Base-by-base conservation (phyloP, 2,888 invertebrate genomes). In the Caradrina kadenii region DNA sequence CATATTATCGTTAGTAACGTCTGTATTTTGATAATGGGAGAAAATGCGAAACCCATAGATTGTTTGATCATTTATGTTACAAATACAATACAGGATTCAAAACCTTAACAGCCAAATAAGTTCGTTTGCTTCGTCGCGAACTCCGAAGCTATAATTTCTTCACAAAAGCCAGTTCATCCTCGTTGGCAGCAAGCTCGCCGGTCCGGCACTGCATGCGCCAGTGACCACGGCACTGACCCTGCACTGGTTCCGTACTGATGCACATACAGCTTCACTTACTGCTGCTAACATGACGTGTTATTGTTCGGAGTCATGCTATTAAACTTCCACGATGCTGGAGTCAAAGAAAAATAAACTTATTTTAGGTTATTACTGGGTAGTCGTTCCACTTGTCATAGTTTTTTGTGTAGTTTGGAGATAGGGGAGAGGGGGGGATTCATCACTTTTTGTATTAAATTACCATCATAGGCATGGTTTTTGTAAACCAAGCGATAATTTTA, bases 211-310 rank as follows among this genome's bases (percentile, higher is more conserved):
- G 84, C 88, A 93, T 89, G 92, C 92, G 88, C 91, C 85, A 88
- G 83, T 88, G 91, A 81, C 83, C 89, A 87, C 88, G 91, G 89
- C 93, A 93, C 90, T 93, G 93, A 93, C 93, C 93, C 92, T 92
- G 90, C 85, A 74, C 65, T 79, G 82, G 93, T 93, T 93, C 90
- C 93, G 85, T 87, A 85, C 90, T 89, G 89, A 78, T 91, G 91
- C 89, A 89, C 91, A 90, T 86, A 87, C 77, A 78, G 65, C 81
- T 70, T 81, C 83, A 86, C 81, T 81, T 83, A 85, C 80, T 86
- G 71, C 80, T 86, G 69, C 79, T 76, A 74, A 73, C 86, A 80
- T 81, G 73, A 84, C 82, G 73, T 73, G 79, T 77, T 79, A 74
- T 68, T 74, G 69, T 74, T 73, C 62, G 15, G 56, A 65, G 31